Base-by-base conservation (phyloP, 2,113 vertebrate species). In the Furnarius figulus region DNA sequence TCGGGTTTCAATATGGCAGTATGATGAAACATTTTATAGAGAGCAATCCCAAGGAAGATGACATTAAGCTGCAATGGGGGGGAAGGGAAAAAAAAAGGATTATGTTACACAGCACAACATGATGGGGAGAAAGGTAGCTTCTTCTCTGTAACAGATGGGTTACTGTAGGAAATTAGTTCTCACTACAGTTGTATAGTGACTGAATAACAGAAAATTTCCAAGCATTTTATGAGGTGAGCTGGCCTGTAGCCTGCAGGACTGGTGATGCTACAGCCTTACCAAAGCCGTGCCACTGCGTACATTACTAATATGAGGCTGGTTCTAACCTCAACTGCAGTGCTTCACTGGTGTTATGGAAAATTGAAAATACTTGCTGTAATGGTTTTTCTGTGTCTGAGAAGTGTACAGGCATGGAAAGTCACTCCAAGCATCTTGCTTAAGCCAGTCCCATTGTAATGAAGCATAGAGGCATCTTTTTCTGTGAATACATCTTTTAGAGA, bases 11-110 rank as follows among this genome's bases (percentile, higher is more conserved):
- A 98, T 96, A 99, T 99, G 96, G 99, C 99, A 44, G 99, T 99
- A 97, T 99, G 99, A 97, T 99, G 99, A 97, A 99, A 99, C 99
- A 99, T 99, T 98, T 99, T 99, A 98, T 99, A 99, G 75, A 99
- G 99, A 58, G 99, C 99, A 79, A 99, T 99, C 96, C 99, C 99
- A 88, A 99, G 98, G 98, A 99, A 99, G 97, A 99, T 99, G 92
- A 99, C 99, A 79, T 99, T 99, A 93, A 99, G 99, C 99, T 99
- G 98, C 71, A 98, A 98, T 42, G 95, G n/a, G 95, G 74, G 84
- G 6, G 22, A 9, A 73, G 14, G 49, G 56, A 77, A 87, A 97
- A 50, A 39, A 65, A 37, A 27, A 47, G 6, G 9, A 46, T 96
- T 86, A 97, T 6, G 1, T 63, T 74, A 97, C 76, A 70, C 6